Percentiles rank a stretch among this genome's conserved stretches.
phyloP scores from a whole-genome alignment of 2,113 vertebrate species.

The Bucco capensis region DNA sequence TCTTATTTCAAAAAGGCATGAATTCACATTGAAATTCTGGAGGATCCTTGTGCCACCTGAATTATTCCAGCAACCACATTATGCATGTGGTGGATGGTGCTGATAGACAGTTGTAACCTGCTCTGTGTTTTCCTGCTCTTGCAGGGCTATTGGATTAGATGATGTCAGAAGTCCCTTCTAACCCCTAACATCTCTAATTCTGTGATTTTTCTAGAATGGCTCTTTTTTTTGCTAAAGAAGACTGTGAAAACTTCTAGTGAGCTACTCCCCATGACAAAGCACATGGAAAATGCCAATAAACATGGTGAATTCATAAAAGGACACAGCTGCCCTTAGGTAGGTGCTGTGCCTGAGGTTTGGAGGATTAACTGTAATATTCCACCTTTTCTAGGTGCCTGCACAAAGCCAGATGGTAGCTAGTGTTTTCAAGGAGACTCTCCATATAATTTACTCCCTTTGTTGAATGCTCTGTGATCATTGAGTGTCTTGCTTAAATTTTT shows the following conservation, averaged over 20 bases:
- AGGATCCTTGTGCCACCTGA: not conserved
- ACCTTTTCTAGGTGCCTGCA: not conserved
- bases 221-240: not conserved
- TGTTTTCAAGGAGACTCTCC: not conserved
- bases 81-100: not conserved
- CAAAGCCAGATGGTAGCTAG: not conserved
- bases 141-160: too few relatives aligned
- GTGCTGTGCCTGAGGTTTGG: not conserved
- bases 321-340: not conserved
- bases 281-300: not conserved
- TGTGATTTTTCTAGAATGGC: too few relatives aligned
- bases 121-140: too few relatives aligned
- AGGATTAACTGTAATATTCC: not conserved
- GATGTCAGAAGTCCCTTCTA: too few relatives aligned
- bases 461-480: not conserved
- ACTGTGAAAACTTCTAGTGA: not conserved
- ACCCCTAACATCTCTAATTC: too few relatives aligned
- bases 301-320: not conserved
- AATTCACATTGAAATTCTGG: slow-evolving; percentile 1
- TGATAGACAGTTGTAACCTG: not conserved
- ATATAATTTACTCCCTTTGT: rapidly evolving
- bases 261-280: not conserved
- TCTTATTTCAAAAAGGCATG: slow-evolving; percentile 40
- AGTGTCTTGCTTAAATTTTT: not conserved
- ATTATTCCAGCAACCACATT: not conserved